Evolutionary conservation across 2,113 vertebrate genomes (phyloP).

Genomic region (Platysternon megacephalum): DNA sequence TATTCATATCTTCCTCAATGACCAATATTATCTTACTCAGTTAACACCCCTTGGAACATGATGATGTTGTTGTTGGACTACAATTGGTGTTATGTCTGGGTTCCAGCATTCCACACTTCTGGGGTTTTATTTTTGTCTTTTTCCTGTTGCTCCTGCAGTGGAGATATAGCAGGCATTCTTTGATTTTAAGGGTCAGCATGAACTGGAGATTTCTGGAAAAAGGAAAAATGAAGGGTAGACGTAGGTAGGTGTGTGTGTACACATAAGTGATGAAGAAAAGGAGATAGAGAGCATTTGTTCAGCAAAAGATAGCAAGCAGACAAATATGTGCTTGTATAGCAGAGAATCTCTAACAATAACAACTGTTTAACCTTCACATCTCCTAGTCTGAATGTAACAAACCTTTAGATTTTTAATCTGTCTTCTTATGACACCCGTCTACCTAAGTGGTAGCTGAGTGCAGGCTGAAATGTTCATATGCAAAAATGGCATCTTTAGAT

Average conservation of each 20-base stretch:
- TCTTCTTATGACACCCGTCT: not conserved
- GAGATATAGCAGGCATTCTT: not conserved
- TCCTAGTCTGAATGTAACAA: not conserved
- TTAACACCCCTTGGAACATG: not conserved
- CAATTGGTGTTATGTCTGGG: not conserved
- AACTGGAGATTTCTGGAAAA: not conserved
- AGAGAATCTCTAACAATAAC: not conserved
- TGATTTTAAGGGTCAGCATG: not conserved
- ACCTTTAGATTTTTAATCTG: not conserved
- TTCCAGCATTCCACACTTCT: not conserved
- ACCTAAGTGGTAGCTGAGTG: not conserved
- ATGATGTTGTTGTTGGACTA: not conserved
- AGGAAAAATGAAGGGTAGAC: too few species aligned
- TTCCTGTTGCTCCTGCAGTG: not conserved
- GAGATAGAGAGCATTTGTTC: not conserved
- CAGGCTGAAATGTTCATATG: not conserved
- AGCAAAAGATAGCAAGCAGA: not conserved
- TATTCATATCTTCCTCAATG: not conserved
- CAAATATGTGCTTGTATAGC: not conserved
- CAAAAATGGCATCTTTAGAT: not conserved
- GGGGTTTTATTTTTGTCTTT: not conserved
- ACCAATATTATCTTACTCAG: not conserved
- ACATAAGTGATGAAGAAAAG: rapidly evolving
- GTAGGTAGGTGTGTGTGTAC: not conserved
- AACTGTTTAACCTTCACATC: not conserved